Conservation (phyloP, 2,797 vertebrate genomes). For the Acanthis flammea region DNA sequence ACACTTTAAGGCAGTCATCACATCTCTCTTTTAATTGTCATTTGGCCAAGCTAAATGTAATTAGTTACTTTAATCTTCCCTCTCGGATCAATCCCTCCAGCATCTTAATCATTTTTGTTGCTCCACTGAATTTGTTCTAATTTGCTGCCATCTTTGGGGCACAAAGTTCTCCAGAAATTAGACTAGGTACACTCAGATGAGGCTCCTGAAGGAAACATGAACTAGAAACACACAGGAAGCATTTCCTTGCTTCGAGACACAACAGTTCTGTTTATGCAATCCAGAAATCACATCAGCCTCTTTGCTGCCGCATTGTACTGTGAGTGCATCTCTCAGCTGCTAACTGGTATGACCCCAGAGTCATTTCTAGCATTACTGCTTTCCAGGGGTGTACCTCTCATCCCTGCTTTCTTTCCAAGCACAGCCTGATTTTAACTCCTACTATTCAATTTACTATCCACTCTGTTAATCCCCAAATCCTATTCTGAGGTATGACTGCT, state of each 20-base stretch:
- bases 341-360: neutral
- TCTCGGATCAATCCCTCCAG: slow-evolving; percentile 60
- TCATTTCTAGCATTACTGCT: slow-evolving; percentile 25
- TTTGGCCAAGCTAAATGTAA: slow-evolving; percentile 66
- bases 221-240: neutral
- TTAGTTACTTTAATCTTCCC: slow-evolving; percentile 64
- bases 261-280: neutral
- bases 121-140: slow-evolving; percentile 59
- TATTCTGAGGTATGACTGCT: slow-evolving; percentile 65
- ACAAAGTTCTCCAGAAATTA: slow-evolving; percentile 6
- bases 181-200: neutral
- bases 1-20: slow-evolving; percentile 48
- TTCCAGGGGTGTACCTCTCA: slow-evolving; percentile 40
- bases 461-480: slow-evolving; percentile 60
- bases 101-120: slow-evolving; percentile 62
- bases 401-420: slow-evolving; percentile 5
- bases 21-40: slow-evolving; percentile 52
- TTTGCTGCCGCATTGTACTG: neutral
- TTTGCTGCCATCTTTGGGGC: slow-evolving; percentile 61
- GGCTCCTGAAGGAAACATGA: neutral
- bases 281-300: slow-evolving; percentile 1
- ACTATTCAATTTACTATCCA: slow-evolving; percentile 62
- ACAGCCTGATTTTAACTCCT: slow-evolving; percentile 62
- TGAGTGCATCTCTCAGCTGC: neutral
- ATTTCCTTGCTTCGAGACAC: neutral